Evolutionary conservation across 2,797 vertebrate species (phyloP).

Genomic region (Scyliorhinus canicula): DNA sequence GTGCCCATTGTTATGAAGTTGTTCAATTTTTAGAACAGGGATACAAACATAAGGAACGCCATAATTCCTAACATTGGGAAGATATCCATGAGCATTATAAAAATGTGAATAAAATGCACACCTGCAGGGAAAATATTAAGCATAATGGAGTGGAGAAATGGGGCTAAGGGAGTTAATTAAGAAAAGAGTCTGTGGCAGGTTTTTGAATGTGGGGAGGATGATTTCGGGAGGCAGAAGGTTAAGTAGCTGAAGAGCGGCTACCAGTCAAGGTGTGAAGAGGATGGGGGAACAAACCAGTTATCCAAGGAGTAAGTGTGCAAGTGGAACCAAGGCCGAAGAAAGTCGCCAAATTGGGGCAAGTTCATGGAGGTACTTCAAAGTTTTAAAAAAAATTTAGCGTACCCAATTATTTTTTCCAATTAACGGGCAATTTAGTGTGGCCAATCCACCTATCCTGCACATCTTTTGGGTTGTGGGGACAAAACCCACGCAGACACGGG

Average conservation of each 20-base stretch:
- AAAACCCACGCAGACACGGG: no score
- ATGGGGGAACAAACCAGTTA: neutral
- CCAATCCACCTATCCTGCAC: no score
- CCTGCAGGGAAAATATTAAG: neutral
- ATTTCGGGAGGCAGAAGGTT: neutral
- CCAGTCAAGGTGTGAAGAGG: neutral
- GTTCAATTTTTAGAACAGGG: neutral
- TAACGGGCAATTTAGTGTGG: no score
- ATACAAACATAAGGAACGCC: neutral
- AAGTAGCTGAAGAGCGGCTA: neutral
- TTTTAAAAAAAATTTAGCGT: no score
- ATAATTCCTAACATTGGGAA: neutral
- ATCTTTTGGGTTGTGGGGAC: no score
- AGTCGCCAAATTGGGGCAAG: neutral
- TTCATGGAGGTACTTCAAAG: neutral
- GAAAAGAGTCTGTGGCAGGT: neutral
- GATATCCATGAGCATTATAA: neutral
- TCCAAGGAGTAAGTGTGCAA: neutral
- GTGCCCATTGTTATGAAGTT: neutral
- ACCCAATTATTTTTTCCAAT: no score
- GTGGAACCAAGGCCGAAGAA: neutral
- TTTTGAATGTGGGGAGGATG: neutral
- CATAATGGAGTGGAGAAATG: neutral
- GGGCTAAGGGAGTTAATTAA: neutral
- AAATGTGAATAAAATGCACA: neutral